Evolutionary conservation across 2,113 vertebrate species (phyloP).

Genomic region (Furnarius figulus): DNA sequence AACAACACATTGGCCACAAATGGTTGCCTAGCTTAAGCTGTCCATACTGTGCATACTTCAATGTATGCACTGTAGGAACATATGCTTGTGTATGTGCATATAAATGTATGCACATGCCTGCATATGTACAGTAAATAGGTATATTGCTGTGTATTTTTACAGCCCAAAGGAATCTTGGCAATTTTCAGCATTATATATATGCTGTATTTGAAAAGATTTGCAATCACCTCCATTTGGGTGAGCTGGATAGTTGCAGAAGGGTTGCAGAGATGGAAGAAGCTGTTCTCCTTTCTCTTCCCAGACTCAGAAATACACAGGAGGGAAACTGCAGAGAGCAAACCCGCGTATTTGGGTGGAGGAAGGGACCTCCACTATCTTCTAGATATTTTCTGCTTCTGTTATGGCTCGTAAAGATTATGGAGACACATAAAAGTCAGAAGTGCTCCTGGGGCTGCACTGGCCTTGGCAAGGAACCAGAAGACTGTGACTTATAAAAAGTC

Average conservation of each 20-base stretch:
- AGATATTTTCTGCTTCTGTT: not conserved
- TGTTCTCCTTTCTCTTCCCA: not conserved
- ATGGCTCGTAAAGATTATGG: not conserved
- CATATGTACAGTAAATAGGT: not conserved
- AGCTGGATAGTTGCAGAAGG: not conserved
- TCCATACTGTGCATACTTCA: not conserved
- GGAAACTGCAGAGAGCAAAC: not conserved
- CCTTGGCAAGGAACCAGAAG: not conserved
- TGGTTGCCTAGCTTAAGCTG: not conserved
- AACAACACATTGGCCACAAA: not conserved
- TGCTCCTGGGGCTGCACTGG: not conserved
- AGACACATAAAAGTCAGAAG: not conserved
- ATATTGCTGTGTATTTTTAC: not conserved
- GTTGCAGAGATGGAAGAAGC: not conserved
- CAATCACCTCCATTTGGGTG: not conserved
- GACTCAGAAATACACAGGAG: not conserved
- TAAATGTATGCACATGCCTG: not conserved
- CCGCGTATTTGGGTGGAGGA: not conserved
- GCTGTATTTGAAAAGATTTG: not conserved
- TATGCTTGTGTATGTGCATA: not conserved
- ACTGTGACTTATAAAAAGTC: not conserved
- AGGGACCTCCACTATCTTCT: not conserved
- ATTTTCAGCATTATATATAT: not conserved
- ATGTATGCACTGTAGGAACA: not conserved
- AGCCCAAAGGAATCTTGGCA: not conserved